Conservation (phyloP, 2,888 invertebrate genomes). For the Napeogenes sylphis region DNA sequence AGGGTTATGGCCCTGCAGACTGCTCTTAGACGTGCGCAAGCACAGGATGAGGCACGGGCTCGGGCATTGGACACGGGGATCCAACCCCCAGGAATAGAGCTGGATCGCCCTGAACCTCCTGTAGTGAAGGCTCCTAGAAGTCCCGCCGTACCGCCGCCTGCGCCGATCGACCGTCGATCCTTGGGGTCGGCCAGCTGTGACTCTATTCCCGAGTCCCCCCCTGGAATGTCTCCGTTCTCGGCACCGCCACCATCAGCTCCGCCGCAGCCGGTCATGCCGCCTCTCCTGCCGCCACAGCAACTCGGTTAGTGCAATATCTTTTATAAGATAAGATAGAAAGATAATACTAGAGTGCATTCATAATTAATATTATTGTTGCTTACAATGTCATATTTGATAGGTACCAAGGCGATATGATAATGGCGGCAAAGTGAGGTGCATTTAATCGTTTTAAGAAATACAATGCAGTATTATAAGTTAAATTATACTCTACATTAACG, state of each 20-base stretch:
- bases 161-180: constrained; percentile 43
- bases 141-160: constrained; percentile 52
- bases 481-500: too few relatives aligned
- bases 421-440: too few relatives aligned
- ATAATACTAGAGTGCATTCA: constrained; percentile 11
- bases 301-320: constrained; percentile 56
- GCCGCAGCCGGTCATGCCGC: constrained; percentile 73
- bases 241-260: constrained; percentile 78
- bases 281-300: constrained; percentile 67
- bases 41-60: constrained; percentile 86
- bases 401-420: too few relatives aligned
- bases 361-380: constrained; percentile 12
- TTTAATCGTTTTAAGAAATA: too few relatives aligned
- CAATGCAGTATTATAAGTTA: too few relatives aligned
- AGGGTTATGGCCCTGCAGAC: constrained; percentile 94
- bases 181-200: constrained; percentile 65
- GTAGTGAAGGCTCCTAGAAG: constrained; percentile 68
- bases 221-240: constrained; percentile 64
- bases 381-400: not conserved
- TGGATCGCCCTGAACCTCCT: constrained; percentile 69
- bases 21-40: constrained; percentile 88
- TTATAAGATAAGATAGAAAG: constrained; percentile 14
- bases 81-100: constrained; percentile 59
- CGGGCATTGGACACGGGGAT: constrained; percentile 65
- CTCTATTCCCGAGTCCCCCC: constrained; percentile 68